Evolutionary conservation across 1,140 invertebrate species (phyloP).

Genomic region (Zaprionus gabonicus): DNA sequence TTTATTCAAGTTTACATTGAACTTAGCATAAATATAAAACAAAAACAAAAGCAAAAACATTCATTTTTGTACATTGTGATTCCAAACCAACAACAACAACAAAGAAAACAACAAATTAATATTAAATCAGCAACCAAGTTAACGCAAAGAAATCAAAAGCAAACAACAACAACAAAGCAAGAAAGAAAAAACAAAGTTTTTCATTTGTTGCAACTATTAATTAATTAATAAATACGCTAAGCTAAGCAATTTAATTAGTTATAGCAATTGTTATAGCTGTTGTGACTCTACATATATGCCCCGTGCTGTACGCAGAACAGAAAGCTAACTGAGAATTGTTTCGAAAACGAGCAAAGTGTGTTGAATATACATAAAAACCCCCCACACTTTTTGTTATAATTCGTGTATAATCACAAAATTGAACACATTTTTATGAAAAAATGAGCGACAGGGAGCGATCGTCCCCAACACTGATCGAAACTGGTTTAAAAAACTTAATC

Average conservation of each 20-base stretch:
- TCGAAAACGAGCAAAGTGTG: neutral
- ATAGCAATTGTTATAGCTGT: conserved; percentile 23
- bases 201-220: conserved; percentile 18
- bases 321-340: neutral
- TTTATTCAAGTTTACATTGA: conserved; percentile 63
- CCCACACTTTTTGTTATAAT: conserved; percentile 30
- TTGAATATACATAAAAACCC: conserved; percentile 9
- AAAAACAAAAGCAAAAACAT: conserved; percentile 3
- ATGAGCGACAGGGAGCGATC: conserved; percentile 92
- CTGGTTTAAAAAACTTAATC: conserved; percentile 91
- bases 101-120: conserved; percentile 13
- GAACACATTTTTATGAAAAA: conserved; percentile 85
- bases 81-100: conserved; percentile 26
- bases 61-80: conserved; percentile 63
- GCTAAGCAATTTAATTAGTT: conserved; percentile 29
- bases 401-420: conserved; percentile 81
- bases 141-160: conserved; percentile 52
- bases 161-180: conserved; percentile 6
- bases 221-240: conserved; percentile 25
- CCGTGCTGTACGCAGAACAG: conserved; percentile 12
- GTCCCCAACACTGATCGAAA: conserved; percentile 91
- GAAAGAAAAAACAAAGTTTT: conserved; percentile 18
- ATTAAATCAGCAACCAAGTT: conserved; percentile 27
- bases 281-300: conserved; percentile 26
- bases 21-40: conserved; percentile 42